Conservation (phyloP, 2,797 vertebrate genomes). For the Sebastes nivosus region DNA sequence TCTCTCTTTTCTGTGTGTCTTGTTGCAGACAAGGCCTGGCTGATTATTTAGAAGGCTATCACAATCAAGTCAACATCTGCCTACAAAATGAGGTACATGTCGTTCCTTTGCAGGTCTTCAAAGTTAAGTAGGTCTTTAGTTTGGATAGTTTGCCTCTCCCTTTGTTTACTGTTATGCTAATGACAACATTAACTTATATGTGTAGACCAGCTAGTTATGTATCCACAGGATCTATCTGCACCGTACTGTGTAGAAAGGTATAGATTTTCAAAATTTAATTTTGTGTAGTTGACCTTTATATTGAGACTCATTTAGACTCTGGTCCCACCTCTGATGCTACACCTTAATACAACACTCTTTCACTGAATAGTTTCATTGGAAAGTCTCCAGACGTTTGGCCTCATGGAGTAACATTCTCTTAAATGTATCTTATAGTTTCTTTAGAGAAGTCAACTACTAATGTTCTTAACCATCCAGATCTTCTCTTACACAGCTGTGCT, state of each 20-base stretch:
- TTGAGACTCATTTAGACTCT: not conserved
- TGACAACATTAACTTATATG: not conserved
- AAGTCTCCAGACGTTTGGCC: not conserved
- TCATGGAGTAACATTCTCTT: not conserved
- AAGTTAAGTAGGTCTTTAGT: not conserved
- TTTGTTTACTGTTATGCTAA: not conserved
- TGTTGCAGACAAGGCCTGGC: conserved; percentile 87
- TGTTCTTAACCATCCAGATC: too few species aligned
- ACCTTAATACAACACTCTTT: not conserved
- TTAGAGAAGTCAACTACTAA: not conserved
- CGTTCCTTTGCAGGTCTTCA: not conserved
- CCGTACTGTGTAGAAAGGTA: not conserved
- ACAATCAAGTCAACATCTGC: conserved; percentile 88
- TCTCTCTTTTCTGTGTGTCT: conserved; percentile 20
- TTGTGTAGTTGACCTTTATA: not conserved
- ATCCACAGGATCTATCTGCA: not conserved
- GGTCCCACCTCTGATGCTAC: not conserved
- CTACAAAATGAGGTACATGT: conserved; percentile 89
- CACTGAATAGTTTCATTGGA: not conserved
- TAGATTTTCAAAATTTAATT: not conserved
- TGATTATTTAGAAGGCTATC: conserved; percentile 90
- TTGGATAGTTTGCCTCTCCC: not conserved
- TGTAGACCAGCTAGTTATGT: not conserved
- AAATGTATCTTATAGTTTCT: not conserved
- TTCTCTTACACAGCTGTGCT: too few species aligned